Evolutionary conservation across 2,888 invertebrate genomes (phyloP), one percentile per base, ranked within the genome.

Genomic region (Tetramorium bicarinatum): DNA sequence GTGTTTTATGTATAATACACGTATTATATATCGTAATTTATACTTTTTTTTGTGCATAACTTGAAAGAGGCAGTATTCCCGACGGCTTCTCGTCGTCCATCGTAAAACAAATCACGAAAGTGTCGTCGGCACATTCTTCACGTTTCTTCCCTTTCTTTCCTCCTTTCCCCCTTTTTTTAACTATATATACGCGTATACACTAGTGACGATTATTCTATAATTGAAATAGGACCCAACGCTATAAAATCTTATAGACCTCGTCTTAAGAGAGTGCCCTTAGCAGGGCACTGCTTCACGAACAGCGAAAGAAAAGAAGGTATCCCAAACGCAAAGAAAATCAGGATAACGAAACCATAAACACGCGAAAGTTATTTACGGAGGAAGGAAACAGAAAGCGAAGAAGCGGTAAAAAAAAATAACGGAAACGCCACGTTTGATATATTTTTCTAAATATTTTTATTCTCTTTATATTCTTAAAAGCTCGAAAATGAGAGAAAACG

Each of bases 371-470:
- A 52, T 13, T 62, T 52, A n/a, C 75, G 75, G 66, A 59, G 66
- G 64, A 67, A 79, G 66, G 49, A 34, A 80, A 74, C 54, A 56
- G 71, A 67, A 61, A 75, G 62, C 66, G 71, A 82, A 76, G 74
- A 85, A 76, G 74, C 84, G 87, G 79, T 77, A 82, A 72, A 83
- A 84, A 25, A 86, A 83, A 88, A 84, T 75, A 87, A 89, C 88
- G 61, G 64, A 85, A 89, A 89, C 75, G 83, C 77, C 86, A 88
- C 86, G 85, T 86, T 85, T 87, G 34, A 80, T 85, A 34, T 84
- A 13, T 90, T 88, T 90, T 92, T 89, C 82, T 87, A 92, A 90
- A 87, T 90, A 92, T 84, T 89, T 92, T 92, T 92, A 91, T 92
- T 92, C 89, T 88, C 83, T 88, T 91, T 90, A 89, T 90, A 89